Evolutionary conservation across 2,797 vertebrate genomes (phyloP).

Genomic region (Lindbergichthys nudifrons): DNA sequence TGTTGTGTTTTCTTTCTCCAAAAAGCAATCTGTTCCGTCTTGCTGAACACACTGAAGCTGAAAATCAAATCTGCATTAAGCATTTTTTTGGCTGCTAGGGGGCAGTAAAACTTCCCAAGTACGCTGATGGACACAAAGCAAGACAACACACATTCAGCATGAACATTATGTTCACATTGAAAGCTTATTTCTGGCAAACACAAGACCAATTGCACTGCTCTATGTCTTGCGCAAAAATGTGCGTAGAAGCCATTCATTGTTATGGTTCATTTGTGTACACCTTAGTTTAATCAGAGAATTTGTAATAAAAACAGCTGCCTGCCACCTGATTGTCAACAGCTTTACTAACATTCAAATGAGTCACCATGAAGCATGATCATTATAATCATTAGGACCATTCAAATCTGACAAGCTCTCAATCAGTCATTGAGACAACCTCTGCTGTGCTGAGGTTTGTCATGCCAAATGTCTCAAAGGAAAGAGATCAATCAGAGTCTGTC

Average conservation of each 20-base stretch:
- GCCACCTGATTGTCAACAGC: neutral
- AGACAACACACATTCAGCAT: neutral
- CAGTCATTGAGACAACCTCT: neutral
- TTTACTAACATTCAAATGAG: neutral
- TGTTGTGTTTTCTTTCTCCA: slow-evolving; percentile 11
- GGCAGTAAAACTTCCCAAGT: neutral
- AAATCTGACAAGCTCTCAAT: neutral
- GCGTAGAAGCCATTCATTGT: neutral
- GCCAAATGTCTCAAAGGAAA: neutral
- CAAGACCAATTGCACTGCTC: neutral
- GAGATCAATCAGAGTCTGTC: neutral
- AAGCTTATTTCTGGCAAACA: neutral
- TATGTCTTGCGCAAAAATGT: neutral
- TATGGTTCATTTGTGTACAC: neutral
- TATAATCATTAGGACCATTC: neutral
- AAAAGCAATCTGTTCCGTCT: slow-evolving; percentile 42
- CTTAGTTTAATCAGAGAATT: no score
- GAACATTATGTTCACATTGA: neutral
- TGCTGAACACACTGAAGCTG: slow-evolving; percentile 25
- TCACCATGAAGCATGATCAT: neutral
- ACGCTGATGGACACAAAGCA: neutral
- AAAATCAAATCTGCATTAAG: slow-evolving; percentile 30
- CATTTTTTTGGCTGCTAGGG: slow-evolving; percentile 6
- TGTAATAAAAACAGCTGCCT: no score
- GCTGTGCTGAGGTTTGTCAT: neutral